phyloP scores from a whole-genome alignment of 2,797 vertebrate genomes.

The Peromyscus eremicus region DNA sequence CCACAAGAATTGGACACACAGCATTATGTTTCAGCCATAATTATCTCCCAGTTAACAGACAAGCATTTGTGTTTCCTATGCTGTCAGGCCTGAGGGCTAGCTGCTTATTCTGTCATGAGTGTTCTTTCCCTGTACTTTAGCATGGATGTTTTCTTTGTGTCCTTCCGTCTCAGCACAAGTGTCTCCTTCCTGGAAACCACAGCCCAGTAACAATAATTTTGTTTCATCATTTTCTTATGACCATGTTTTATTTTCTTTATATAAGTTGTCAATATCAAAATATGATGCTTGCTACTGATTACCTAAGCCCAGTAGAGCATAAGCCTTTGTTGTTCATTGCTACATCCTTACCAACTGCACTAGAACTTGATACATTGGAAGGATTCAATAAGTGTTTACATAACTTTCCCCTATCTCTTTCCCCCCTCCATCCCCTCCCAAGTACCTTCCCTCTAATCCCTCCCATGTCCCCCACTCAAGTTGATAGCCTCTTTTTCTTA shows the following conservation, averaged over 20 bases:
- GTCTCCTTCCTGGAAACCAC: slow-evolving; percentile 32
- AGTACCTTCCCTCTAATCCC: not conserved
- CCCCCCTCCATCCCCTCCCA: not conserved
- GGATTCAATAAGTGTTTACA: not conserved
- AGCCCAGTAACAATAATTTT: not conserved
- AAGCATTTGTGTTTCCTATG: slow-evolving; percentile 24
- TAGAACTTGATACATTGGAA: not conserved
- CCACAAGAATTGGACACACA: not conserved
- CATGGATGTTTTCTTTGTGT: not conserved
- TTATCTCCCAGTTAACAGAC: not conserved
- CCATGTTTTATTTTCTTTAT: slow-evolving; percentile 20
- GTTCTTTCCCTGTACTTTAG: slow-evolving; percentile 32
- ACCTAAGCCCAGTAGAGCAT: slow-evolving; percentile 6
- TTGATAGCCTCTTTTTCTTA: not conserved
- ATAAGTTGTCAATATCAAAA: slow-evolving; percentile 34
- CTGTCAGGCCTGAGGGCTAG: not conserved
- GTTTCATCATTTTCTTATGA: not conserved
- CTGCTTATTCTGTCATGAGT: not conserved
- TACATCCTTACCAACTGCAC: slow-evolving; percentile 4
- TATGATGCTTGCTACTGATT: slow-evolving; percentile 15
- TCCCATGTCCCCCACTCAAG: too few species aligned
- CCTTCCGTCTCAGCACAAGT: slow-evolving; percentile 45
- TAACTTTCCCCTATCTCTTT: not conserved
- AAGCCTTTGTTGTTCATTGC: not conserved
- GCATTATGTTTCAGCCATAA: not conserved